A percentile compares a stretch with the other conserved stretches of the same genome.
Evolutionary conservation across 2,113 vertebrate genomes (phyloP).

Genomic region (Chloropsis hardwickii): DNA sequence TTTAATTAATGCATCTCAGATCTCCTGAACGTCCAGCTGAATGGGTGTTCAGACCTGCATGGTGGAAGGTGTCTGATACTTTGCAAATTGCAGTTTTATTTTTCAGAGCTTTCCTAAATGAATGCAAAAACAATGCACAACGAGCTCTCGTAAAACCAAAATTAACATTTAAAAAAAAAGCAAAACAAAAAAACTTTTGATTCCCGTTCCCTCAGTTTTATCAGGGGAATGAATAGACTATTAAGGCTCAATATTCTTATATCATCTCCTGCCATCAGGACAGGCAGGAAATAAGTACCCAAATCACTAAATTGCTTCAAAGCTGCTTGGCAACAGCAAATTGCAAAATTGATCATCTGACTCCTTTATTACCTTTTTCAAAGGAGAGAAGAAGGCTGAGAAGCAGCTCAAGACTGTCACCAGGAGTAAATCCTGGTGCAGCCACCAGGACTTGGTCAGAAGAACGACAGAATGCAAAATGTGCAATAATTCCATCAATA

Average conservation of each 20-base stretch:
- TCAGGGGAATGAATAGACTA: constrained; percentile 46
- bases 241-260: constrained; percentile 46
- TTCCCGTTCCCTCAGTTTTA: not conserved
- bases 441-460: not conserved
- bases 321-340: constrained; percentile 57
- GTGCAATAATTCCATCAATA: not conserved
- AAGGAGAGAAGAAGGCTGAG: not conserved
- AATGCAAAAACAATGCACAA: not conserved
- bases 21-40: not conserved
- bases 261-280: constrained; percentile 50
- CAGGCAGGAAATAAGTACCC: constrained; percentile 29
- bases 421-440: not conserved
- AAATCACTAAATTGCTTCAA: constrained; percentile 63
- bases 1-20: not conserved
- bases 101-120: not conserved
- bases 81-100: not conserved
- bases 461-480: not conserved
- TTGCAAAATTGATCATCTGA: constrained; percentile 46
- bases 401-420: not conserved
- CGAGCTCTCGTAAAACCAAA: not conserved
- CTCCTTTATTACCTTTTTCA: constrained; percentile 33
- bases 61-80: not conserved
- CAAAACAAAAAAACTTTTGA: not conserved
- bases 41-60: rapidly evolving
- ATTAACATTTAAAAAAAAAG: not conserved